Percentiles rank a stretch among this genome's conserved stretches.
These are phyloP conservation scores for Ammodramus savannarum DNA, from an alignment of 2,113 vertebrate species.

Conservation along the genomic window DNA sequence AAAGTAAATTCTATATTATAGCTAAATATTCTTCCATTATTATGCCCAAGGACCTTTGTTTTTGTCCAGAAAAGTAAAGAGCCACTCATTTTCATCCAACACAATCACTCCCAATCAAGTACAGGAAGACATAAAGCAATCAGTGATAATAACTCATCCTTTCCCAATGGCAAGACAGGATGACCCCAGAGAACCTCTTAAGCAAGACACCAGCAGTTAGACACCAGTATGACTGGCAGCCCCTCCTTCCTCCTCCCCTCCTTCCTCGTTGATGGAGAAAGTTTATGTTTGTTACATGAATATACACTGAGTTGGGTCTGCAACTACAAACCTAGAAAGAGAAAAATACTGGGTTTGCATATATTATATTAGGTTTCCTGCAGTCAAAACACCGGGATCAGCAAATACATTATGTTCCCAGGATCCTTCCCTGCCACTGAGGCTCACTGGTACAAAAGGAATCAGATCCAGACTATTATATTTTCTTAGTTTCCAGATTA, in stretches of 20 bases:
- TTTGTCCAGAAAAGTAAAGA: not conserved
- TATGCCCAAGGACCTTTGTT: not conserved
- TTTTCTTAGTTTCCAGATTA: not conserved
- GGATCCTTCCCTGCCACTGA: not conserved
- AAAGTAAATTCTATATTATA: not conserved
- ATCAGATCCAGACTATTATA: not conserved
- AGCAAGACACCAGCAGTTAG: not conserved
- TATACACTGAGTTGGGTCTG: not conserved
- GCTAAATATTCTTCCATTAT: not conserved
- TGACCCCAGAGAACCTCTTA: not conserved
- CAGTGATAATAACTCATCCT: not conserved
- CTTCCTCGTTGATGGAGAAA: not conserved
- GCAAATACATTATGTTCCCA: not conserved
- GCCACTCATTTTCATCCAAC: not conserved
- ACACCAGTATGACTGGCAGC: not conserved
- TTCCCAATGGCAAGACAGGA: not conserved
- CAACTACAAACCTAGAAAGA: not conserved
- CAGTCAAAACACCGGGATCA: not conserved
- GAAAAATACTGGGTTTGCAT: not conserved
- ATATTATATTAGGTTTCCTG: not conserved
- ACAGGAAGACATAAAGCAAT: not conserved
- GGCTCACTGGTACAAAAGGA: not conserved
- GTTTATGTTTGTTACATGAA: not conserved
- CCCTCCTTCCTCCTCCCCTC: not conserved
- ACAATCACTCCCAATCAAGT: not conserved